Conservation (phyloP, 2,113 vertebrate genomes). For the Lamprotornis superbus region DNA sequence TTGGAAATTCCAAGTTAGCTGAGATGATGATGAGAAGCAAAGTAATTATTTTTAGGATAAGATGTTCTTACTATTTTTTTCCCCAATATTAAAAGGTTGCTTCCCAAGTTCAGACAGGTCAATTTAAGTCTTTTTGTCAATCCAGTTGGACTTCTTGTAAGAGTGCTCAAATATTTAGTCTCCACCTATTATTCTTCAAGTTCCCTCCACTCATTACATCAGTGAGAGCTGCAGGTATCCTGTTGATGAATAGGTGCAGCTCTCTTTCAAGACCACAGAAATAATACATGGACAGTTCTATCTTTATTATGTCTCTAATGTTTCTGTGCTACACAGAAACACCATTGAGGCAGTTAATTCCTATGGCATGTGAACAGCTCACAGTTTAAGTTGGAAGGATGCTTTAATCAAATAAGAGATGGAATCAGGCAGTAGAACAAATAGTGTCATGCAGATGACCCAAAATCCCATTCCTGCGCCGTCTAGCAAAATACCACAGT, state of each 20-base stretch:
- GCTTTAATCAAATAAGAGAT: neutral
- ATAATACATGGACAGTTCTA: neutral
- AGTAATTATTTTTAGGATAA: neutral
- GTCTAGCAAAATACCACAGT: neutral
- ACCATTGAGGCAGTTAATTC: neutral
- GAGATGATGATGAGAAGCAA: neutral
- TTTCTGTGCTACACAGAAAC: neutral
- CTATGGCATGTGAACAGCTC: neutral
- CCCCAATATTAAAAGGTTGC: neutral
- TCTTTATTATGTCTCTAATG: neutral
- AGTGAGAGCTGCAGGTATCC: neutral
- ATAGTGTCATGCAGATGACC: neutral
- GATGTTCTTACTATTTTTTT: neutral
- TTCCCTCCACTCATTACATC: neutral
- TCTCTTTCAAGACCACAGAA: neutral
- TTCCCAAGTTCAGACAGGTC: neutral
- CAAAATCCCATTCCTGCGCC: neutral
- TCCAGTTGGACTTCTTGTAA: neutral
- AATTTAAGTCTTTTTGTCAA: neutral
- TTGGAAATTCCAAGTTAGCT: neutral
- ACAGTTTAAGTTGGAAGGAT: neutral
- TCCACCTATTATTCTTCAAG: neutral
- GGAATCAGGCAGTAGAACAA: neutral
- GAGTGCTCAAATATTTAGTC: neutral
- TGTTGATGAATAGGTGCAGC: neutral